These are phyloP conservation scores for Alaudala cheleensis DNA, from an alignment of 2,113 vertebrate species.

Conservation along the genomic window DNA sequence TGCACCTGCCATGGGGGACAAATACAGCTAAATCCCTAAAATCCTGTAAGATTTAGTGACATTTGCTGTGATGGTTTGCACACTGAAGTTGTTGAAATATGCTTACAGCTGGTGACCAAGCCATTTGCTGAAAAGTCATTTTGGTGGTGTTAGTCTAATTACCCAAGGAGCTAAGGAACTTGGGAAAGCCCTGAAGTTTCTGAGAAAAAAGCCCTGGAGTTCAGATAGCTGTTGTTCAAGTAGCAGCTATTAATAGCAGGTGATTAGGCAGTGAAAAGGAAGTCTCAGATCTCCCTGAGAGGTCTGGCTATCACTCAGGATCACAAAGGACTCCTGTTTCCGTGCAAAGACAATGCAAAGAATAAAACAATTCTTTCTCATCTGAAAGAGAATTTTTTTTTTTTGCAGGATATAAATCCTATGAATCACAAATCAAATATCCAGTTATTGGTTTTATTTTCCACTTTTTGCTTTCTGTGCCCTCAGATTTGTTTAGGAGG, in stretches of 20 bases:
- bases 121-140: neutral
- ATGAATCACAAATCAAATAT: neutral
- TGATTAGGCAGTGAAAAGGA: neutral
- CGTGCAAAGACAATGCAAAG: neutral
- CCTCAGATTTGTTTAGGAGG: neutral
- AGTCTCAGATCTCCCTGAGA: slow-evolving; percentile 32
- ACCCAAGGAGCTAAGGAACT: neutral
- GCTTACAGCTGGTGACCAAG: neutral
- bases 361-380: neutral
- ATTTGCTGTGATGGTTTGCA: neutral
- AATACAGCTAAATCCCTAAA: neutral
- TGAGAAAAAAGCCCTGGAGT: neutral
- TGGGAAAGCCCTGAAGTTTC: neutral
- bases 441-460: neutral
- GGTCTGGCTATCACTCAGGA: neutral
- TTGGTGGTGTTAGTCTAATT: neutral
- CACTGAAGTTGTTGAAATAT: neutral
- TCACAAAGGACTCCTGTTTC: neutral
- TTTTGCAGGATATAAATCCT: neutral
- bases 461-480: neutral
- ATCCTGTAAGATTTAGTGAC: neutral
- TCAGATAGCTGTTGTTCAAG: neutral
- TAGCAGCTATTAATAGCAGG: neutral
- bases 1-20: neutral
- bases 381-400: neutral